Evolutionary conservation across 2,113 vertebrate species (phyloP).

Genomic region (Setophaga kirtlandii): DNA sequence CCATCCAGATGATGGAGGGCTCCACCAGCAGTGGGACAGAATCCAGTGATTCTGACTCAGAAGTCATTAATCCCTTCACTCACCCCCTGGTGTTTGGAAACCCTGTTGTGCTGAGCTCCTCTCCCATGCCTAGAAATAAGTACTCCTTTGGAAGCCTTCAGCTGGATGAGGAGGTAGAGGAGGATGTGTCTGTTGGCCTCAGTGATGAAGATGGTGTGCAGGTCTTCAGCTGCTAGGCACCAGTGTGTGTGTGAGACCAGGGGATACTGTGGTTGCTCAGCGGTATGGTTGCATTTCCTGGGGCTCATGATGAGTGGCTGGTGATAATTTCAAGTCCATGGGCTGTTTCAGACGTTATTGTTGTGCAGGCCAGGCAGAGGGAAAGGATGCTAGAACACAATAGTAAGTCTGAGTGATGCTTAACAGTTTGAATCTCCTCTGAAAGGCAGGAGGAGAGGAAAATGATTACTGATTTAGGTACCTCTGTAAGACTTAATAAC

Average conservation of each 20-base stretch:
- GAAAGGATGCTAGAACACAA: neutral
- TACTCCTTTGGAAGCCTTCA: slow-evolving; percentile 82
- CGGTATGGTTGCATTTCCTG: neutral
- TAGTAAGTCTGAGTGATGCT: neutral
- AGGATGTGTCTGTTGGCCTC: slow-evolving; percentile 75
- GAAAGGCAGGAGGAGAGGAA: neutral
- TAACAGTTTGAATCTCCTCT: slow-evolving; percentile 3
- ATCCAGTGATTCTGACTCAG: slow-evolving; percentile 89
- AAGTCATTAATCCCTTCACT: slow-evolving; percentile 73
- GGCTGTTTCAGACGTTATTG: neutral
- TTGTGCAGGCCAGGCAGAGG: neutral
- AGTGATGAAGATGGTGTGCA: slow-evolving; percentile 81
- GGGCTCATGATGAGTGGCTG: neutral
- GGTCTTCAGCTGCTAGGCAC: slow-evolving; percentile 78
- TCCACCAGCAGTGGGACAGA: slow-evolving; percentile 88
- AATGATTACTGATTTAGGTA: neutral
- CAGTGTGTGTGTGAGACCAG: neutral
- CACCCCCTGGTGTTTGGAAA: slow-evolving; percentile 74
- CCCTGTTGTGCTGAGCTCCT: slow-evolving; percentile 69
- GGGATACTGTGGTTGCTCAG: neutral
- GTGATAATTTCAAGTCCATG: neutral
- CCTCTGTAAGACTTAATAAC: neutral
- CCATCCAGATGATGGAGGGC: slow-evolving; percentile 83
- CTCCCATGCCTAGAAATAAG: slow-evolving; percentile 77
- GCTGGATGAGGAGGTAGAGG: slow-evolving; percentile 81